Evolutionary conservation across 2,888 invertebrate genomes (phyloP), one percentile per base, ranked within the genome.

Genomic region (Acleris literana): DNA sequence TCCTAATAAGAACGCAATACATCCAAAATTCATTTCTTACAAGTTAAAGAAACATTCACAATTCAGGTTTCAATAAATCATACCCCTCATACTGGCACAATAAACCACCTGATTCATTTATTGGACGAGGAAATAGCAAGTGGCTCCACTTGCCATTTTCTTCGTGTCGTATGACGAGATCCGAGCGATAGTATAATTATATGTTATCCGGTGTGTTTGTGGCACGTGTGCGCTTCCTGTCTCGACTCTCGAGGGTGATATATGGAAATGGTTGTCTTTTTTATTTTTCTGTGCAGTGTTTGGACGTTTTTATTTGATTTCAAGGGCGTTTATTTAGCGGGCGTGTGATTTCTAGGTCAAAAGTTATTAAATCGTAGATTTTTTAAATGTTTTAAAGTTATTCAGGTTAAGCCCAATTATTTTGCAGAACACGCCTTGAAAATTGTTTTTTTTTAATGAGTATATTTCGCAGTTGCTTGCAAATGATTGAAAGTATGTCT

Each of bases 201-300:
- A 88, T 88, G 87, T 90, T 85, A 83, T 85, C 83, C 86, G 85
- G 78, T 82, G 85, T 86, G 87, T 86, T 86, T 89, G 86, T 86
- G 77, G 82, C 81, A 76, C 78, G 83, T 83, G 79, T 79, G 80
- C 72, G 84, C 80, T 88, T 90, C 90, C 89, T 87, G 89, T 85
- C 85, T 85, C 86, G 76, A 39, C 13, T 85, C 85, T 85, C 86
- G 76, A 39, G 18, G 33, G 53, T 13, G 49, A 44, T 43, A n/a
- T 25, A 53, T 25, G 22, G 56, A n/a, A 20, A 54, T 54, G 33
- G 33, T 43, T 55, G 22, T 20, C 16, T 20, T 9, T 6, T 43
- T n/a, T 46, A 46, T 20, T 43, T 43, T 13, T 20, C 16, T 22
- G 22, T 17, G 46, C 46, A 7, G 46, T 46, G 46, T 17, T 44